Base-by-base conservation (phyloP, 2,797 vertebrate species). In the Aeoliscus strigatus region DNA sequence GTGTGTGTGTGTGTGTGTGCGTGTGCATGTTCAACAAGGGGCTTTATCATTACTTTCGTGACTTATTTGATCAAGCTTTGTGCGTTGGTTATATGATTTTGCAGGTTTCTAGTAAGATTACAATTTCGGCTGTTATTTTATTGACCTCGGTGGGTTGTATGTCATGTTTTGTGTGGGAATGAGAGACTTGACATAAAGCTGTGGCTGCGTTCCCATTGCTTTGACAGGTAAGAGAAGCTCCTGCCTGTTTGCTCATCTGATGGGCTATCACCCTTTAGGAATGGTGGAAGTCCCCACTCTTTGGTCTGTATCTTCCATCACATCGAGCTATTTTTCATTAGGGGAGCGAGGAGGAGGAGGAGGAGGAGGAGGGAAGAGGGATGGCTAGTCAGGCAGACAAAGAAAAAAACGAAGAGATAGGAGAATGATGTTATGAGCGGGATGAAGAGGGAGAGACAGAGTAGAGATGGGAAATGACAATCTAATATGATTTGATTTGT, bases 401-500 rank as follows among this genome's bases (percentile, higher is more conserved):
- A n/a, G n/a, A n/a, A n/a, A n/a, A n/a, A n/a, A n/a, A n/a, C n/a
- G 26, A 39, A 34, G 34, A 38, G 42, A 52, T 27, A 6, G 44
- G 36, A 54, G 53, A 59, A 46, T 60, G 68, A 68, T 63, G 41
- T 52, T 66, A 40, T 54, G 52, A 60, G 29, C 47, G 66, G 53
- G 46, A 59, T 0, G 36, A 24, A 28, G 51, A 46, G 39, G 63
- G 69, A 58, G 67, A 50, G 68, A 72, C 57, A 57, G 61, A 64
- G 57, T 64, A 36, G 66, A 70, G 74, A 75, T 74, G 70, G 79
- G 80, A 85, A 82, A 80, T 76, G 77, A 82, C 73, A 82, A 79
- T 80, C 65, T 77, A 81, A 83, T 82, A 68, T 77, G 74, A 82
- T 83, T 81, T 77, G 79, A 81, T 81, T 78, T 79, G 79, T 64